A percentile compares a stretch with the other conserved stretches of the same genome.
Evolutionary conservation across 2,888 invertebrate genomes (phyloP).

Genomic region (Chrysopilus asiliformis): DNA sequence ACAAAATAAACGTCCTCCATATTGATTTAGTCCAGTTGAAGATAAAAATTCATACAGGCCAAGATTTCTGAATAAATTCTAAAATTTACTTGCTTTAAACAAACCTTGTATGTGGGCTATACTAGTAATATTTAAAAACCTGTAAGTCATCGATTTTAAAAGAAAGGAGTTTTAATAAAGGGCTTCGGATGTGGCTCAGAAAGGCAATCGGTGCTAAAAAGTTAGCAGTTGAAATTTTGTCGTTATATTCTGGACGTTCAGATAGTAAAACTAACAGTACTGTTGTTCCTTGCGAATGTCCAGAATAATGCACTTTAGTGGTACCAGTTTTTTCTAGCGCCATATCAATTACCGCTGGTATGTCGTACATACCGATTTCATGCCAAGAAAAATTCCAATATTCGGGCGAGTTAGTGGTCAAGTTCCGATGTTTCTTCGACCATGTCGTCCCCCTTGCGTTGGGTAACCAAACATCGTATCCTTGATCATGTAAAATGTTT

Average conservation of each 20-base stretch:
- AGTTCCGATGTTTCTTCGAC: conserved; percentile 24
- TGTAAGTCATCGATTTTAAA: conserved; percentile 19
- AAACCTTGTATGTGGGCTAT: background rate
- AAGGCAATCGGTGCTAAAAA: conserved; percentile 27
- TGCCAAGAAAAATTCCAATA: conserved; percentile 34
- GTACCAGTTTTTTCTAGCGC: conserved; percentile 20
- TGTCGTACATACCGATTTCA: conserved; percentile 29
- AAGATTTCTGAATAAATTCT: conserved; percentile 29
- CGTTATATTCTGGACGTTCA: conserved; percentile 23
- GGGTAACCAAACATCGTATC: conserved; percentile 31
- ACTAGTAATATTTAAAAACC: conserved; percentile 14
- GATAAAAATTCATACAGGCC: conserved; percentile 28
- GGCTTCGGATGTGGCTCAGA: conserved; percentile 22
- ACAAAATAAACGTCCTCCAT: conserved; percentile 28
- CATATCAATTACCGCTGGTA: conserved; percentile 27
- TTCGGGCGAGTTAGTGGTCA: conserved; percentile 20
- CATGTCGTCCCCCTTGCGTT: conserved; percentile 27
- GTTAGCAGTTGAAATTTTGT: conserved; percentile 25
- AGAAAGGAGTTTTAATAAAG: conserved; percentile 23
- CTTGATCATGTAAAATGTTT: conserved; percentile 25
- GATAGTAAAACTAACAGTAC: conserved; percentile 23
- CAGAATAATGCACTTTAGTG: conserved; percentile 24
- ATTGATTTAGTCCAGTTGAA: conserved; percentile 27
- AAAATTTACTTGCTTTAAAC: conserved; percentile 1
- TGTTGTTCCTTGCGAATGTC: conserved; percentile 29